Conservation (phyloP, 2,797 vertebrate species). For the Galago senegalensis region DNA sequence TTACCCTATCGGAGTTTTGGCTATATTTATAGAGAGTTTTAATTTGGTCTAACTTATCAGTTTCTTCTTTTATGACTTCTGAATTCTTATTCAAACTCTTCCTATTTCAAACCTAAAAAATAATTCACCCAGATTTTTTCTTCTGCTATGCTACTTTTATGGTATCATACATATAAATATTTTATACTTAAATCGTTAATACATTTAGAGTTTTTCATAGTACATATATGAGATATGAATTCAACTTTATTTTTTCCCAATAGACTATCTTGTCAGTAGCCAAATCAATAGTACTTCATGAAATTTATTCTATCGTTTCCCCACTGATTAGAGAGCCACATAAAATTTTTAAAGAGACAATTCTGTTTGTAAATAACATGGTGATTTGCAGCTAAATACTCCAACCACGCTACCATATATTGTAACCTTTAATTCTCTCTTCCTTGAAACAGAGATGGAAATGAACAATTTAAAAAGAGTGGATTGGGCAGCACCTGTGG, state of each 20-base stretch:
- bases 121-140: neutral
- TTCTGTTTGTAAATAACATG: conserved; percentile 7
- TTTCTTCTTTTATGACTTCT: neutral
- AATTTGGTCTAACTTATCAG: neutral
- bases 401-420: neutral
- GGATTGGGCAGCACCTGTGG: neutral
- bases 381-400: neutral
- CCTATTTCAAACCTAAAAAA: neutral
- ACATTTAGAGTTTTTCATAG: neutral
- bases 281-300: neutral
- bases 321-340: conserved; percentile 20
- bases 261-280: neutral
- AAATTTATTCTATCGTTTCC: conserved; percentile 35
- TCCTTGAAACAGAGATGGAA: conserved; percentile 43
- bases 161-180: neutral
- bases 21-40: neutral
- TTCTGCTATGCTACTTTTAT: conserved; percentile 18
- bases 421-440: conserved; percentile 36
- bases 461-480: neutral
- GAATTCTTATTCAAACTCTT: neutral
- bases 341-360: conserved; percentile 32
- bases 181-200: conserved; percentile 42
- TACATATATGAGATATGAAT: neutral
- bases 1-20: neutral
- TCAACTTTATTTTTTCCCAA: neutral